Conservation (phyloP, 1,140 invertebrate species). For the Sesamia nonagrioides region DNA sequence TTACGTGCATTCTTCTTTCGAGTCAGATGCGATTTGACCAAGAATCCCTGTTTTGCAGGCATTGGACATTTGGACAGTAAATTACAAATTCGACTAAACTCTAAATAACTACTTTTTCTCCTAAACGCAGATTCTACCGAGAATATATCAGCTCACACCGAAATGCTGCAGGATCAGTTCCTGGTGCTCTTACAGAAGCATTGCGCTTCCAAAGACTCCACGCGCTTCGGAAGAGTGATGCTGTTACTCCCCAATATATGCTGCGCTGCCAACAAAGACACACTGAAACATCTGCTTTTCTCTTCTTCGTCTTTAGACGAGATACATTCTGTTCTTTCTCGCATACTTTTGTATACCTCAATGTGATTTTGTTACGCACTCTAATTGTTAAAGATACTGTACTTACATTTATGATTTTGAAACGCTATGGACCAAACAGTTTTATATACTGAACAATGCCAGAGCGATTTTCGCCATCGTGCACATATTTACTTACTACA, state of each 20-base stretch:
- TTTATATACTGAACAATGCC: no score
- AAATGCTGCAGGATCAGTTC: conserved; percentile 93
- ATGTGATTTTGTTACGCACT: conserved; percentile 29
- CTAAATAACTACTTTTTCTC: no score
- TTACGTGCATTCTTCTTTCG: no score
- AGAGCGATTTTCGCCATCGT: no score
- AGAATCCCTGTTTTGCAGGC: no score
- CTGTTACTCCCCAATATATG: conserved; percentile 90
- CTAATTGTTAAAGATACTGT: background rate
- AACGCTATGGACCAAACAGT: background rate
- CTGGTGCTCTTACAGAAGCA: conserved; percentile 92
- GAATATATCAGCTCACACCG: conserved; percentile 89
- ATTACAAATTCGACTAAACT: no score
- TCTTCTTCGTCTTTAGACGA: conserved; percentile 61
- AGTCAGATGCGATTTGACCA: no score
- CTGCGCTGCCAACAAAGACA: conserved; percentile 85
- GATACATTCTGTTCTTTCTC: conserved; percentile 63
- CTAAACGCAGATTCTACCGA: conserved; percentile 82
- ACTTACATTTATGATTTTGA: background rate
- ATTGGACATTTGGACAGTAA: no score
- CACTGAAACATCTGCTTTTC: conserved; percentile 80
- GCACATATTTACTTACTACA: no score
- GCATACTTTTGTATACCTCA: conserved; percentile 68
- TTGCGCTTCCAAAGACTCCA: conserved; percentile 86
- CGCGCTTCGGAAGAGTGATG: conserved; percentile 91